phyloP scores from a whole-genome alignment of 2,113 vertebrate species.

The Pristiophorus japonicus region DNA sequence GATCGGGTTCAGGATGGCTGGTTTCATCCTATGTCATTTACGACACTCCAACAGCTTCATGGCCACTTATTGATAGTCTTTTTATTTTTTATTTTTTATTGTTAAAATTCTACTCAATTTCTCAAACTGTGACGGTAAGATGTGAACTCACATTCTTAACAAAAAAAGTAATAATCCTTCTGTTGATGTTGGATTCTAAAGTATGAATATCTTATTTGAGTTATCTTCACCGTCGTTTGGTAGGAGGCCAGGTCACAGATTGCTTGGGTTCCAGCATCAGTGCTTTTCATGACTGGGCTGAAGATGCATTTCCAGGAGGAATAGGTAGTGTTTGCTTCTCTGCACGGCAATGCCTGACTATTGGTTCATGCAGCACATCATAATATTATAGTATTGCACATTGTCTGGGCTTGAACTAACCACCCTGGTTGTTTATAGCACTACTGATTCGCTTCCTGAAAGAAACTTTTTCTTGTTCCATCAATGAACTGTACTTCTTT shows the following conservation, averaged over 20 bases:
- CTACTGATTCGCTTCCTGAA: not conserved
- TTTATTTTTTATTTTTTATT: not conserved
- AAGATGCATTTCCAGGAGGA: not conserved
- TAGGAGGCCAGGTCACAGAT: not conserved
- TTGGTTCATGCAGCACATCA: not conserved
- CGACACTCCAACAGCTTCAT: not conserved
- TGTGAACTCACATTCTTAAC: not conserved
- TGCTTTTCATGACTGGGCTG: not conserved
- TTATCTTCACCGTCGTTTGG: not conserved
- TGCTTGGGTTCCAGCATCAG: not conserved
- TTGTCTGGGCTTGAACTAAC: not conserved
- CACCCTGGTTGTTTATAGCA: not conserved
- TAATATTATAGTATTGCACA: not conserved
- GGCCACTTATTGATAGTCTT: not conserved
- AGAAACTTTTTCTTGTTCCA: not conserved
- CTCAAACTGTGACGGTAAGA: not conserved
- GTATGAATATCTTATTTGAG: not conserved
- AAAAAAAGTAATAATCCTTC: not conserved
- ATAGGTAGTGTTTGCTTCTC: not conserved
- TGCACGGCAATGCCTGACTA: not conserved
- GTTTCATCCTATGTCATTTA: too few relatives aligned
- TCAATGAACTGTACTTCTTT: not conserved
- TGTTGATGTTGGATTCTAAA: not conserved
- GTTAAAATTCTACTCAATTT: not conserved
- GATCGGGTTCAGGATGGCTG: too few relatives aligned